These are phyloP conservation scores for Drepana falcataria DNA, from an alignment of 2,888 invertebrate genomes.

Conservation along the genomic window DNA sequence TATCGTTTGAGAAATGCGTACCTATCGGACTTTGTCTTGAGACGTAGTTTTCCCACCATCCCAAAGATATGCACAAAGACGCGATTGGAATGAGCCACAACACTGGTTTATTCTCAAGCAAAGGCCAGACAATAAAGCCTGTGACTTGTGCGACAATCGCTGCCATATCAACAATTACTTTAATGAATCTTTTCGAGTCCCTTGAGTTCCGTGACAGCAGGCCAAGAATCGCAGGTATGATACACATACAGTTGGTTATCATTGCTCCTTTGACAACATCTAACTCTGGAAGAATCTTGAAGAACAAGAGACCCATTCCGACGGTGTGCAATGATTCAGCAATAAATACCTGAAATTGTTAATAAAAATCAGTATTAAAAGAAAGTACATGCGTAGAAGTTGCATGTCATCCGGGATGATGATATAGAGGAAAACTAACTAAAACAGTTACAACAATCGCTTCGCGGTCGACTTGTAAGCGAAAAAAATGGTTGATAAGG, in stretches of 20 bases:
- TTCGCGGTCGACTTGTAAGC: not conserved
- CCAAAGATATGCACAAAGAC: slow-evolving; percentile 90
- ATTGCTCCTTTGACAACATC: slow-evolving; percentile 97
- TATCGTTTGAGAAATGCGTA: slow-evolving; percentile 34
- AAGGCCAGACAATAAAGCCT: slow-evolving; percentile 95
- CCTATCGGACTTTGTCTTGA: slow-evolving; percentile 90
- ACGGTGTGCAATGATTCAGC: slow-evolving; percentile 94
- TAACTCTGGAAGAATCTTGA: slow-evolving; percentile 92
- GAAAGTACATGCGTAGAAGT: too few species aligned
- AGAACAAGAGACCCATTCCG: slow-evolving; percentile 91
- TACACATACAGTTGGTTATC: slow-evolving; percentile 96
- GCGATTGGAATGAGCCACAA: slow-evolving; percentile 93
- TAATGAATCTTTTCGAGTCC: slow-evolving; percentile 87
- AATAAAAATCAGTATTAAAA: too few species aligned
- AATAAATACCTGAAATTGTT: slow-evolving; percentile 80
- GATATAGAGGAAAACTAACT: not conserved
- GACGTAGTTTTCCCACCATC: slow-evolving; percentile 99
- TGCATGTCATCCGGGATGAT: too few species aligned
- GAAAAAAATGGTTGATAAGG: not conserved
- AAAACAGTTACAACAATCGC: not conserved
- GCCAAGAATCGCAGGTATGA: slow-evolving; percentile 89
- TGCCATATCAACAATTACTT: slow-evolving; percentile 89
- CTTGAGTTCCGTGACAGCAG: slow-evolving; percentile 89
- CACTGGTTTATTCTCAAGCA: slow-evolving; percentile 85
- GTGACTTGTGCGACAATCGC: slow-evolving; percentile 94